A percentile compares a stretch with the other conserved stretches of the same genome.
These are phyloP conservation scores for Odocoileus hemionus DNA, from an alignment of 2,113 vertebrate species.

Conservation along the genomic window DNA sequence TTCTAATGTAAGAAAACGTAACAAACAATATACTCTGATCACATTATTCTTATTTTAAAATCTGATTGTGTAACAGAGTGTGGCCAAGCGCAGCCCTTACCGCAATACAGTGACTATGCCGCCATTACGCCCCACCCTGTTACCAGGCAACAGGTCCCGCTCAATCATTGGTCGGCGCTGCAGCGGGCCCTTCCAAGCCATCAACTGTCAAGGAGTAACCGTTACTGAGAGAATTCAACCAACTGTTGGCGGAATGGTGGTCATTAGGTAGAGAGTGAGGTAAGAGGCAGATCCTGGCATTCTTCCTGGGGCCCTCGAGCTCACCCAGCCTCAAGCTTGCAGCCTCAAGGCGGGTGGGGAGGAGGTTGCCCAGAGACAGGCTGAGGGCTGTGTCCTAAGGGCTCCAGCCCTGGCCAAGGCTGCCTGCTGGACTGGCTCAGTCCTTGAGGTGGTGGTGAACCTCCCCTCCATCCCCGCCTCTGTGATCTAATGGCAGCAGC, in stretches of 20 bases:
- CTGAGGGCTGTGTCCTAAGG: not conserved
- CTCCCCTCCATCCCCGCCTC: not conserved
- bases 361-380: not conserved
- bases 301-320: not conserved
- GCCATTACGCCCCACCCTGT: not conserved
- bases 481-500: not conserved
- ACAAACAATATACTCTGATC: not conserved
- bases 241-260: not conserved
- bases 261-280: not conserved
- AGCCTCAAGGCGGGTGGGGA: not conserved
- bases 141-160: not conserved
- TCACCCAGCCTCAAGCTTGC: not conserved
- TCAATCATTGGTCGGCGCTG: not conserved
- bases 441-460: not conserved
- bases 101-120: not conserved
- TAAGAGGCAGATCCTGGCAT: not conserved
- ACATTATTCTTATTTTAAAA: slow-evolving; percentile 33
- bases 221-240: not conserved
- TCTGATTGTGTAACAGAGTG: not conserved
- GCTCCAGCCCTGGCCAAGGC: not conserved
- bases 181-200: not conserved
- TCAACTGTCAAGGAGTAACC: not conserved
- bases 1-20: not conserved
- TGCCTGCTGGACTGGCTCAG: not conserved
- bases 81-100: not conserved